Conservation (phyloP, 1,140 invertebrate genomes). For the Hyphantria cunea region DNA sequence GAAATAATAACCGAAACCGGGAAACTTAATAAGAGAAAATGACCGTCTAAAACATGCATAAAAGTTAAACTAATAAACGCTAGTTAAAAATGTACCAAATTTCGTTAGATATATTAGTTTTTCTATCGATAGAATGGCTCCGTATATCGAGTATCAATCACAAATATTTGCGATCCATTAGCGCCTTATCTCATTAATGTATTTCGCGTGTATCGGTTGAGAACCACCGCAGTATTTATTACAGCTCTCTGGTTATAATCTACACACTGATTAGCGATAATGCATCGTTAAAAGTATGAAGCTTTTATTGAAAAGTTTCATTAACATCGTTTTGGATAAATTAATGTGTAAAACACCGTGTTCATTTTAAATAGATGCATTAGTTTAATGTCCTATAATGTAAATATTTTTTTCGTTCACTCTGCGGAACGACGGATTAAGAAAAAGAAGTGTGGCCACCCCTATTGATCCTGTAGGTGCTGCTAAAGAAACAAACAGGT, state of each 20-base stretch:
- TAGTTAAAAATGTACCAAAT: background rate
- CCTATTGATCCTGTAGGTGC: too few relatives aligned
- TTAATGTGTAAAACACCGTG: too few relatives aligned
- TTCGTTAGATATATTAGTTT: background rate
- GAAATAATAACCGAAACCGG: too few relatives aligned
- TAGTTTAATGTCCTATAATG: too few relatives aligned
- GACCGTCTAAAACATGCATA: too few relatives aligned
- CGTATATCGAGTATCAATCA: background rate
- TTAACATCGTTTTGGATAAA: background rate
- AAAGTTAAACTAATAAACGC: too few relatives aligned
- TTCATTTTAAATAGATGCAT: too few relatives aligned
- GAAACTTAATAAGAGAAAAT: too few relatives aligned
- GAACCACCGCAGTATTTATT: background rate
- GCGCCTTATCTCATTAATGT: constrained; percentile 9
- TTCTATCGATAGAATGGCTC: background rate
- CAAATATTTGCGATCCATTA: constrained; percentile 22
- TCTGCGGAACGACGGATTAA: too few relatives aligned
- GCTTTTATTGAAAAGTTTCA: background rate
- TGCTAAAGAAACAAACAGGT: too few relatives aligned
- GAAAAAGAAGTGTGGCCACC: too few relatives aligned
- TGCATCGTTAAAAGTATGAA: background rate
- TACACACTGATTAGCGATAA: background rate
- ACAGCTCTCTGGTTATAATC: background rate
- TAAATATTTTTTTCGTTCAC: too few relatives aligned
- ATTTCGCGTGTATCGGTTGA: constrained; percentile 13